Evolutionary conservation across 2,888 invertebrate species (phyloP), one percentile per base, ranked within the genome.

Genomic region (Dolichopus griseipennis): DNA sequence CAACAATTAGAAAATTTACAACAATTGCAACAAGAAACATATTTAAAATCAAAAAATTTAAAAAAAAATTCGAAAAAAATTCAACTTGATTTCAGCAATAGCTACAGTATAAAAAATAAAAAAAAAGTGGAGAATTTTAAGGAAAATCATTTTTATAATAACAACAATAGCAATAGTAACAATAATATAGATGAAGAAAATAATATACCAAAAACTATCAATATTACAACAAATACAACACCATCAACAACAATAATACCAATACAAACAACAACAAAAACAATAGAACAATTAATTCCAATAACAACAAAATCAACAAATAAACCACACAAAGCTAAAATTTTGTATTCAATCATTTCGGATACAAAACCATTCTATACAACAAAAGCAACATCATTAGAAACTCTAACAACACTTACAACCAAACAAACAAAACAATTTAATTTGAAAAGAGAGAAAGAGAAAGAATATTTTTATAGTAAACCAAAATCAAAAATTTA

Each of bases 401-500:
- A 9, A 62, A 62, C 62, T 4, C 5, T 9, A n/a, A 37, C 37
- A 64, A 37, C 37, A 64, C 18, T 20, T n/a, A 27, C 27, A 64
- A 64, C 27, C 33, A 63, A 12, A 64, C 33, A 10, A 64, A 20
- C 20, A 64, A 64, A 18, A 52, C 37, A 63, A 27, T 22, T 63
- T 10, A 64, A 64, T 64, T 33, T 34, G 10, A 64, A 64, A 6
- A 64, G 20, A 27, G 27, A 27, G 5, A 27, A 27, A 27, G 27
- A 27, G n/a, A 37, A 37, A 37, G 33, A 64, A 20, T 20, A 52
- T 52, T 52, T 52, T 7, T 18, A 18, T 52, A 52, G 18, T 52
- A 52, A 15, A 52, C 52, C 64, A 69, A 78, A 76, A 27, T 76
- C 78, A 65, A 79, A 78, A 71, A 77, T 79, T 69, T 79, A 79